Conservation (phyloP, 2,888 invertebrate species). For the Linyphia triangularis region DNA sequence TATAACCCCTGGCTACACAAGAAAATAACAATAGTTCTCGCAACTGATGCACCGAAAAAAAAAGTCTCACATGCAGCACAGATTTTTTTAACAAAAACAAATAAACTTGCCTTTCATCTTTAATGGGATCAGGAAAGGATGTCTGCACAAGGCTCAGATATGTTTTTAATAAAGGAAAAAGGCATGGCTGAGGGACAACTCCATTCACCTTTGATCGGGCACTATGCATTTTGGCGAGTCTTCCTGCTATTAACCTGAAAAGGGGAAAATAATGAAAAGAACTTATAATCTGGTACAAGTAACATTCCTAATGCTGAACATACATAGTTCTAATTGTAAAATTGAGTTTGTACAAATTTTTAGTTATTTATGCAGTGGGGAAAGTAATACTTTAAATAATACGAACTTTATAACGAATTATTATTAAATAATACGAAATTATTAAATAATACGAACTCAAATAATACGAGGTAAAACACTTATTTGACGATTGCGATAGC, state of each 20-base stretch:
- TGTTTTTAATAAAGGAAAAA: conserved; percentile 87
- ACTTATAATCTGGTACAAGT: not conserved
- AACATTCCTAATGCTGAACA: no score
- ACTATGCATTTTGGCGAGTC: conserved; percentile 84
- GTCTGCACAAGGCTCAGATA: conserved; percentile 78
- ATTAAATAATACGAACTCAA: no score
- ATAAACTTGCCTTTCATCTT: conserved; percentile 85
- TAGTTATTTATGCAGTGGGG: no score
- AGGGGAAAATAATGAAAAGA: not conserved
- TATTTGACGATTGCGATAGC: no score
- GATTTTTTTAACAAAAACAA: not conserved
- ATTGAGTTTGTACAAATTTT: no score
- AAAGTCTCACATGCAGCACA: not conserved
- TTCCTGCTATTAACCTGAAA: conserved; percentile 83
- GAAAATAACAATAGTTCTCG: not conserved
- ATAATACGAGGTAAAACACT: no score
- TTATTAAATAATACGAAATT: no score
- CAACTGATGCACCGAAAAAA: not conserved
- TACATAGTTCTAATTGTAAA: no score
- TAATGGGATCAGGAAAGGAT: conserved; percentile 82
- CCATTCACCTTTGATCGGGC: conserved; percentile 79
- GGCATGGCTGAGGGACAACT: conserved; percentile 82
- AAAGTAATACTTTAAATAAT: no score
- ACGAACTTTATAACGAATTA: no score
- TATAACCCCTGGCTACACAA: no score